phyloP scores from a whole-genome alignment of 2,113 vertebrate genomes.

The Pachyramphus minor region DNA sequence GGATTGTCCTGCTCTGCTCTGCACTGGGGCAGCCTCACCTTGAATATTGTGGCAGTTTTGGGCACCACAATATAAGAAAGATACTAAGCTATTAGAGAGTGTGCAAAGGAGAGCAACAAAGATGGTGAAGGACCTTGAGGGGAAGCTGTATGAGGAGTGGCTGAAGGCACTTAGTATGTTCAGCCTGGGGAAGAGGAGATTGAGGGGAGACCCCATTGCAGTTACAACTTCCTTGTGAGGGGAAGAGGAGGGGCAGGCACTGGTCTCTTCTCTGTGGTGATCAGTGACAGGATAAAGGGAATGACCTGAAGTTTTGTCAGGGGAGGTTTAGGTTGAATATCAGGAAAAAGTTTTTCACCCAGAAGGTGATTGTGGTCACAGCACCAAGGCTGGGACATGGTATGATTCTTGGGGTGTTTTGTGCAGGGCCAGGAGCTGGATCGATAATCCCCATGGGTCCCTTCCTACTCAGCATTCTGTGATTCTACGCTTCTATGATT shows the following conservation, averaged over 20 bases:
- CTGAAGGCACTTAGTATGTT: not conserved
- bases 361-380: not conserved
- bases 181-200: not conserved
- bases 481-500: not conserved
- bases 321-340: not conserved
- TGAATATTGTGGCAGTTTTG: not conserved
- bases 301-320: too few relatives aligned
- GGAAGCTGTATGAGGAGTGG: not conserved
- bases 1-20: not conserved
- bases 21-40: not conserved
- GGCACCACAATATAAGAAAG: not conserved
- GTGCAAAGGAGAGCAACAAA: rapidly evolving
- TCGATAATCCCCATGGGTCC: not conserved
- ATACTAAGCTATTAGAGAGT: not conserved
- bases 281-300: not conserved
- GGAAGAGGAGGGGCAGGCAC: not conserved
- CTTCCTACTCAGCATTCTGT: not conserved
- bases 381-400: not conserved
- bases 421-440: not conserved
- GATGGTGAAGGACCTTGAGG: not conserved
- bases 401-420: not conserved
- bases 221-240: not conserved
- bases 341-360: not conserved
- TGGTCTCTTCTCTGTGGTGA: not conserved
- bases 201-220: not conserved